phyloP scores from a whole-genome alignment of 2,113 vertebrate genomes.

The Miniopterus natalensis region DNA sequence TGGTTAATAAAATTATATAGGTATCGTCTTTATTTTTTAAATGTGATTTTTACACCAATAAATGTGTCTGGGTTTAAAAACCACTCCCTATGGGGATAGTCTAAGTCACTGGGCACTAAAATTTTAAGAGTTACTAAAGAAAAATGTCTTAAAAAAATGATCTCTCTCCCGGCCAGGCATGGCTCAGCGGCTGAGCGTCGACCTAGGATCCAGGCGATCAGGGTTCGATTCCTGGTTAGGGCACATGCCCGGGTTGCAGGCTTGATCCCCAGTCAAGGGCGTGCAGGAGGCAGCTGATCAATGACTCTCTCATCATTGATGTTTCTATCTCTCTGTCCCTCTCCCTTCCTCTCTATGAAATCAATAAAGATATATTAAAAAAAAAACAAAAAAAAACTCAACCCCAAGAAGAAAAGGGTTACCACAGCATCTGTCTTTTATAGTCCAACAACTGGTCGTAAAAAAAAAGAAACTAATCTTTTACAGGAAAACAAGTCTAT shows the following conservation, averaged over 20 bases:
- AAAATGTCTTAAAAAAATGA: conserved; percentile 5
- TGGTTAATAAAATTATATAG: not conserved
- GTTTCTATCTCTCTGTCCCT: no score
- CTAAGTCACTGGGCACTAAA: not conserved
- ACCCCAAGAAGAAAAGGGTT: conserved; percentile 13
- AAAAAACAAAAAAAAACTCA: no score
- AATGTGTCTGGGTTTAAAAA: conserved; percentile 14
- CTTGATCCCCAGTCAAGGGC: no score
- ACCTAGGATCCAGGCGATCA: no score
- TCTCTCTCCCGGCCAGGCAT: no score
- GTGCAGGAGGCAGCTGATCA: no score
- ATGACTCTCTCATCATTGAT: no score
- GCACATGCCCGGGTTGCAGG: no score
- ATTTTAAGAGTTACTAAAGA: conserved; percentile 27
- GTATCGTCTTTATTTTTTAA: not conserved
- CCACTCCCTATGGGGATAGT: not conserved
- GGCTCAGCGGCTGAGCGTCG: no score
- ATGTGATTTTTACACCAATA: not conserved
- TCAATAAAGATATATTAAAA: no score
- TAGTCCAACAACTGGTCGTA: not conserved
- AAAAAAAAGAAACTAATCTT: not conserved
- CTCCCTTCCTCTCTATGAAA: no score
- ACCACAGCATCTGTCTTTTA: conserved; percentile 18
- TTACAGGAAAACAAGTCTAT: conserved; percentile 30
- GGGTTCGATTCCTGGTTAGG: no score